These are phyloP conservation scores for Pangasius mekongensis DNA, from an alignment of 2,797 vertebrate genomes.

Conservation along the genomic window DNA sequence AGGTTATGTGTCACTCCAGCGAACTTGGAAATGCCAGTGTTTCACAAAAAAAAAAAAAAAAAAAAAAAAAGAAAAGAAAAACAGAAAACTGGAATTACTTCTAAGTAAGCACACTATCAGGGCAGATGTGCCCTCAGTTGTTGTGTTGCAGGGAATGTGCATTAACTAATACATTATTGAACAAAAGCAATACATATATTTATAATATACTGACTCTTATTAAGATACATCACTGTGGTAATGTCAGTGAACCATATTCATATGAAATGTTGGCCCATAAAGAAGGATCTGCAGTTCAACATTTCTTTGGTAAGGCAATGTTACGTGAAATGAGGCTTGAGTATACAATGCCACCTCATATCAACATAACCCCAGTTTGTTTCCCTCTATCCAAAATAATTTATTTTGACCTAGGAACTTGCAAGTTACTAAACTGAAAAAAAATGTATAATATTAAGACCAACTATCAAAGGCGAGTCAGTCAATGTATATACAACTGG, in stretches of 20 bases:
- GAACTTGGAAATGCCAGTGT: slow-evolving; percentile 10
- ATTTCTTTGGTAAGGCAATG: slow-evolving; percentile 16
- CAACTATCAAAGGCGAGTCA: slow-evolving; percentile 23
- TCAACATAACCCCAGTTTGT: neutral
- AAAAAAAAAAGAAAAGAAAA: neutral
- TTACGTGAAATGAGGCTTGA: neutral
- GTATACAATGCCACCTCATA: neutral
- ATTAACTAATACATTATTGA: slow-evolving; percentile 38
- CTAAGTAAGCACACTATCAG: neutral
- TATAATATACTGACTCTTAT: neutral
- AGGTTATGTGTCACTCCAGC: neutral
- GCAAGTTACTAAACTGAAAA: slow-evolving; percentile 16
- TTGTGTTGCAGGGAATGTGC: slow-evolving; percentile 10
- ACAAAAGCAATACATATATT: slow-evolving; percentile 21
- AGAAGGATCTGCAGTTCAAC: neutral
- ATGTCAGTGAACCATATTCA: neutral
- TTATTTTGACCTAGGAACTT: neutral
- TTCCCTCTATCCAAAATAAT: neutral
- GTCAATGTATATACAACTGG: neutral
- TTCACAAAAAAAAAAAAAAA: neutral
- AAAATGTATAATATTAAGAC: slow-evolving; percentile 9
- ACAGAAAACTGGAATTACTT: neutral
- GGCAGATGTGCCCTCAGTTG: neutral
- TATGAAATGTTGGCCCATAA: neutral
- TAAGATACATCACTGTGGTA: neutral